Base-by-base conservation (phyloP, 2,888 invertebrate genomes). In the Lucinisca nassula region DNA sequence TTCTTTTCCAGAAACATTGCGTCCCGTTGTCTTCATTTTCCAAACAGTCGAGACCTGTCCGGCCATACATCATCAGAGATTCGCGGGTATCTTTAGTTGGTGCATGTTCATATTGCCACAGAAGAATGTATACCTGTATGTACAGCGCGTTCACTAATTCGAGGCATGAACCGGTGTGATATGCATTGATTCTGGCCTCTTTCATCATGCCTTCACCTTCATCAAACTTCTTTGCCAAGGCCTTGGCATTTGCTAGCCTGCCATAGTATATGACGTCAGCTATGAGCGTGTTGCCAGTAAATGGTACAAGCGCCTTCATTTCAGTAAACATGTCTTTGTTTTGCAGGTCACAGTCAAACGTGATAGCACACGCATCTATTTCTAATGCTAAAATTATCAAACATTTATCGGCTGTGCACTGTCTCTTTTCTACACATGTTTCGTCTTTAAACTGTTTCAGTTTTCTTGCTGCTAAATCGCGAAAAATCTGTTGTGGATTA, bases 131-230 rank as follows among this genome's bases (percentile, higher is more conserved):
- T 2, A 89, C 87, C n/a, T 89, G 84, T 14, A 87, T 82, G 37
- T 89, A 89, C 14, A 85, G 40, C 85, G 89, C 84, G 40, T 89
- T 88, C 12, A 85, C 85, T 17, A 88, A 61, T 49, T 89, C 89
- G 14, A 89, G 58, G 40, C 90, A 89, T 17, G 83, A 73, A 0
- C 81, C 82, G n/a, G 82, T 74, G 37, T 75, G 79, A 17, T 73
- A 72, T 1, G 87, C 83, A 35, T 82, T 83, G 30, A 77, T 55
- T 32, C 87, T 82, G n/a, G 90, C 88, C 30, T 82, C 72, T 72
- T 35, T 37, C 8, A 89, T 72, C 75, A 84, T 85, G n/a, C 82
- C 37, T 75, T 84, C 79, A 12, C 81, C 82, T 10, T 84, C 72
- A 0, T 77, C 38, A 73, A 85, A 75, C 1, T 85, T 61, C 14